Evolutionary conservation across 2,888 invertebrate species (phyloP), one percentile per base, ranked within the genome.

Genomic region (Clostera curtula): DNA sequence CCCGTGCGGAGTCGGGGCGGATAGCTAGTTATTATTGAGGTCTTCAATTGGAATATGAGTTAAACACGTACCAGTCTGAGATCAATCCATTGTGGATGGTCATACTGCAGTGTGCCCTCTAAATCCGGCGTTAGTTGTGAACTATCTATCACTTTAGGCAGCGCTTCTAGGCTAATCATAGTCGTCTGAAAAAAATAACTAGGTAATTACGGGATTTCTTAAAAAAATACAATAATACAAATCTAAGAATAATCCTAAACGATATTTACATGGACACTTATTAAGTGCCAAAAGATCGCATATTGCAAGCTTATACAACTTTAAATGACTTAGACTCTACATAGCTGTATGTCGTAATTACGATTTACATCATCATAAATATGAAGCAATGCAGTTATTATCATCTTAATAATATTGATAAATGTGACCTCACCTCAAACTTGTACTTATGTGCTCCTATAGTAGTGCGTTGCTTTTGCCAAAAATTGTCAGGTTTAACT

Each of bases 401-500:
- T n/a, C n/a, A n/a, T n/a, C n/a, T n/a, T n/a, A n/a, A n/a, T n/a
- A n/a, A n/a, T n/a, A 5, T 5, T 6, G 15, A 15, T 5, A 15
- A 15, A 15, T 18, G 7, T 18, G 9, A 11, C 38, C 43, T 53
- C 77, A 96, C 96, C 90, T 98, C 98, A 86, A 98, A 98, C 86
- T 97, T 97, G 87, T 97, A 98, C 87, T 98, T 98, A 79, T 97
- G 95, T 82, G 96, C 95, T 63, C 96, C 96, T 64, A 98, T 89
- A 47, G 96, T 96, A 53, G 97, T 97, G 68, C 97, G 92, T 83
- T 98, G 98, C 83, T 98, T 98, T 83, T 98, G 98, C 98, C 98
- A 98, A 86, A 99, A 98, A 74, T 97, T 98, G 68, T 99, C 98
- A 49, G 98, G 97, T 85, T 98, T 98, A 56, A 98, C 97, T 70